Percentiles rank a stretch among this genome's conserved stretches.
Conservation (phyloP, 2,797 vertebrate genomes). For the Lemur catta region DNA sequence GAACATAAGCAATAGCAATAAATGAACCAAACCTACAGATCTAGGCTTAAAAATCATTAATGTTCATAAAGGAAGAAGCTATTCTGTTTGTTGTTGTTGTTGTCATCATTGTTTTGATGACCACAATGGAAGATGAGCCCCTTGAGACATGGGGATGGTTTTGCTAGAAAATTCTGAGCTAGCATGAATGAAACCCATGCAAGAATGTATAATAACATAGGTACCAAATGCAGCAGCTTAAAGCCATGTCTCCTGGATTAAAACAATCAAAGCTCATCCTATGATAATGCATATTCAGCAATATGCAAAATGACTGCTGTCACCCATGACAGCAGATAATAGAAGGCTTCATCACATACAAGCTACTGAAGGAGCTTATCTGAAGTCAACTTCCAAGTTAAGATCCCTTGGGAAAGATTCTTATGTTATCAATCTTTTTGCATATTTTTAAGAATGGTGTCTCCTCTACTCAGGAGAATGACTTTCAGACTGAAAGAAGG, state of each 20-base stretch:
- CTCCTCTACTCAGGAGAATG: neutral
- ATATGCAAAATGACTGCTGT: slow-evolving; percentile 16
- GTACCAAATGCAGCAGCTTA: neutral
- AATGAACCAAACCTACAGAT: slow-evolving; percentile 50
- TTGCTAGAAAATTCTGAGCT: slow-evolving; percentile 68
- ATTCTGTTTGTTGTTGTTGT: slow-evolving; percentile 43
- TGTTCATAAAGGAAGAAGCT: slow-evolving; percentile 49
- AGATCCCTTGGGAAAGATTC: neutral
- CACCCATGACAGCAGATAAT: slow-evolving; percentile 1
- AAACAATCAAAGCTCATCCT: slow-evolving; percentile 57
- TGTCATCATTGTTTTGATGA: neutral
- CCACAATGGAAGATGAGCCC: slow-evolving; percentile 52
- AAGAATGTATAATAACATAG: neutral
- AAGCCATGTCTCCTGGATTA: slow-evolving; percentile 37
- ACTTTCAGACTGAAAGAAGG: neutral
- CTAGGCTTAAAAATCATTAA: slow-evolving; percentile 67
- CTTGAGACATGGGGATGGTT: neutral
- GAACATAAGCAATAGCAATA: slow-evolving; percentile 56
- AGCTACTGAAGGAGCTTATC: neutral
- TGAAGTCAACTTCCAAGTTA: neutral
- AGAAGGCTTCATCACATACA: neutral
- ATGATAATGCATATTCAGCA: slow-evolving; percentile 30
- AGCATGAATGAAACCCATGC: neutral
- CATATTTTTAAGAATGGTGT: neutral
- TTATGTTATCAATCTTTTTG: neutral